These are phyloP conservation scores for Macroglossus sobrinus DNA, from an alignment of 2,113 vertebrate genomes.

Conservation along the genomic window DNA sequence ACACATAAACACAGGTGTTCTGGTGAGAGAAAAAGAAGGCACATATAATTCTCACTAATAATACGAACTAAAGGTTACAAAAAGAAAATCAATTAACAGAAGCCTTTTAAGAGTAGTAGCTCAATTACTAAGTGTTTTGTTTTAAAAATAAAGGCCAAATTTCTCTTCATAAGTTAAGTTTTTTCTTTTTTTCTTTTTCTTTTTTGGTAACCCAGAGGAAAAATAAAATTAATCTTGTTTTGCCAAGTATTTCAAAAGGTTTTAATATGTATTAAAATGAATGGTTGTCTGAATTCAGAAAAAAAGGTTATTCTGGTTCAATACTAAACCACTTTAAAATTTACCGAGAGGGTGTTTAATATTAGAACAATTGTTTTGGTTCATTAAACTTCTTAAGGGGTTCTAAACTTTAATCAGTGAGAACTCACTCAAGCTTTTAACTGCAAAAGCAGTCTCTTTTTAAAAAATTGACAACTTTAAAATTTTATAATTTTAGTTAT, in stretches of 20 bases:
- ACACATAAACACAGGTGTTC: not conserved
- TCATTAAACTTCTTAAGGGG: constrained; percentile 61
- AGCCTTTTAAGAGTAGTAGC: not conserved
- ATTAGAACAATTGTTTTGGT: constrained; percentile 52
- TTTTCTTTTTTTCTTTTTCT: not conserved
- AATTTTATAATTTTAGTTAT: constrained; percentile 4
- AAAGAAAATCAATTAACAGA: constrained; percentile 11
- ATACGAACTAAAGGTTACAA: not conserved
- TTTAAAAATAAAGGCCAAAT: not conserved
- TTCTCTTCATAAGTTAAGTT: not conserved
- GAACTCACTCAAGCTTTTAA: constrained; percentile 44
- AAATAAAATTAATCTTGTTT: not conserved
- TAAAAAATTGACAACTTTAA: constrained; percentile 24
- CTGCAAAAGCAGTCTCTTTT: constrained; percentile 32
- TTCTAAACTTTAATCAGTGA: constrained; percentile 62
- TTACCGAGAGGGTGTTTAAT: constrained; percentile 49
- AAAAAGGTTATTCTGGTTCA: constrained; percentile 20
- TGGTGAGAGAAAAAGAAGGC: not conserved
- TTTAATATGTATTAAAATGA: constrained; percentile 42
- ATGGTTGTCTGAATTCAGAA: not conserved
- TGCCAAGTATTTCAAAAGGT: constrained; percentile 34
- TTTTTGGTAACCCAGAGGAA: not conserved
- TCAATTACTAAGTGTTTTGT: not conserved
- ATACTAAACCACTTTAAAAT: constrained; percentile 43
- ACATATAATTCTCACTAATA: not conserved